Evolutionary conservation across 2,797 vertebrate species (phyloP).

Genomic region (Fringilla coelebs): DNA sequence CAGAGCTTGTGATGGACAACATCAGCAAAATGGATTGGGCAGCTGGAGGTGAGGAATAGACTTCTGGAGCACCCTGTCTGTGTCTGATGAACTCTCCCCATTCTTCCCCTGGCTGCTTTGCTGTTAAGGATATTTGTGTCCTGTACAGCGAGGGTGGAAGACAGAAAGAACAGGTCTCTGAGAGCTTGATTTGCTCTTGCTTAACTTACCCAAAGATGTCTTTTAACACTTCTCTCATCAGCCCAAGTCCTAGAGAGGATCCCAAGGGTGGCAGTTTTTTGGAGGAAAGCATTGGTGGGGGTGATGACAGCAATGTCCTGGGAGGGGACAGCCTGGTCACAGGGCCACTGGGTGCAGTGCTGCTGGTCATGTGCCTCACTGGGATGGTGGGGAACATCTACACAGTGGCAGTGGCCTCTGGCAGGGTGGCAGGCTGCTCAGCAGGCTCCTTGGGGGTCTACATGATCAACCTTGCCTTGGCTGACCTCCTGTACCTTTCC

Average conservation of each 20-base stretch:
- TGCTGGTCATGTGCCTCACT: constrained; percentile 78
- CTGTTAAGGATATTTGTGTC: background rate
- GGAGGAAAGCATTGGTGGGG: background rate
- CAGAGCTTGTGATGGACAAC: background rate
- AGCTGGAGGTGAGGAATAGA: constrained; percentile 21
- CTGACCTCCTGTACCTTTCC: constrained; percentile 87
- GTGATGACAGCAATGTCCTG: background rate
- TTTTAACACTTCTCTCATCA: background rate
- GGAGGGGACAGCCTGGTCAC: constrained; percentile 75
- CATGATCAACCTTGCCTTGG: constrained; percentile 82
- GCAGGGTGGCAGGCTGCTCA: constrained; percentile 65
- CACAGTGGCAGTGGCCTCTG: constrained; percentile 80
- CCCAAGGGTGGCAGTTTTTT: background rate
- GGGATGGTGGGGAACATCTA: constrained; percentile 83
- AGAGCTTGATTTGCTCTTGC: background rate
- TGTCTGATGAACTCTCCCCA: background rate
- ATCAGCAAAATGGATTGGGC: background rate
- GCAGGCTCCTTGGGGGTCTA: constrained; percentile 82
- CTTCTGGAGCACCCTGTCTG: background rate
- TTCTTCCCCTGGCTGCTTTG: background rate
- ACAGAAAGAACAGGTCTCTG: background rate
- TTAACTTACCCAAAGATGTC: background rate
- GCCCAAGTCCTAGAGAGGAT: background rate
- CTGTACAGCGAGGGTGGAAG: fast-evolving
- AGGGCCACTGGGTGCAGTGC: constrained; percentile 69